phyloP scores from a whole-genome alignment of 2,113 vertebrate genomes.

The Amphiprion percula region DNA sequence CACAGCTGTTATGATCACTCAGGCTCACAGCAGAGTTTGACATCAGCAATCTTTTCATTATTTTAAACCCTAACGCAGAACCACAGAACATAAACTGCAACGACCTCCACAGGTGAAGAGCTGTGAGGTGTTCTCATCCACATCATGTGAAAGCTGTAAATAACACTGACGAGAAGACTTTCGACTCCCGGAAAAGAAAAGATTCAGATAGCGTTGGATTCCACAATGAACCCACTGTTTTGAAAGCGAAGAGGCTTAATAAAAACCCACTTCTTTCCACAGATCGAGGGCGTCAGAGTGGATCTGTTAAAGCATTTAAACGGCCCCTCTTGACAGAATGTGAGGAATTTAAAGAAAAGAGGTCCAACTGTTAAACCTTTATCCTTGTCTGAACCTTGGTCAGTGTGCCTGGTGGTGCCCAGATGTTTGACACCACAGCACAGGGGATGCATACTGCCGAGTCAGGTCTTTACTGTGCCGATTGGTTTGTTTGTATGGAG shows the following conservation, averaged over 20 bases:
- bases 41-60: background rate
- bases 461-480: constrained; percentile 28
- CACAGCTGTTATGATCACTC: background rate
- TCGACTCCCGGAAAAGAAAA: constrained; percentile 1
- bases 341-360: constrained; percentile 66
- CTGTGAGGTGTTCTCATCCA: background rate
- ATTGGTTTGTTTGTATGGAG: constrained; percentile 38
- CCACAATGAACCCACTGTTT: constrained; percentile 31
- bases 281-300: constrained; percentile 27
- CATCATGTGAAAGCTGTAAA: constrained; percentile 17
- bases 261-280: background rate
- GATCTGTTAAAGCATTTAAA: constrained; percentile 65
- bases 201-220: background rate
- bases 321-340: constrained; percentile 61
- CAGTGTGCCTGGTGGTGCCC: constrained; percentile 55
- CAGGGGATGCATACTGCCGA: constrained; percentile 34
- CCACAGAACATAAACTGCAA: background rate
- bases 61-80: background rate
- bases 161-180: background rate
- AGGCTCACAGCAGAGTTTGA: constrained; percentile 11
- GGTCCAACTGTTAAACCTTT: constrained; percentile 71
- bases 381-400: constrained; percentile 64
- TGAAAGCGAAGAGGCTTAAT: constrained; percentile 30
- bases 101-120: background rate
- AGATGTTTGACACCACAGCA: constrained; percentile 72